These are phyloP conservation scores for Eristalinus aeneus DNA, from an alignment of 2,888 invertebrate genomes.

Conservation along the genomic window DNA sequence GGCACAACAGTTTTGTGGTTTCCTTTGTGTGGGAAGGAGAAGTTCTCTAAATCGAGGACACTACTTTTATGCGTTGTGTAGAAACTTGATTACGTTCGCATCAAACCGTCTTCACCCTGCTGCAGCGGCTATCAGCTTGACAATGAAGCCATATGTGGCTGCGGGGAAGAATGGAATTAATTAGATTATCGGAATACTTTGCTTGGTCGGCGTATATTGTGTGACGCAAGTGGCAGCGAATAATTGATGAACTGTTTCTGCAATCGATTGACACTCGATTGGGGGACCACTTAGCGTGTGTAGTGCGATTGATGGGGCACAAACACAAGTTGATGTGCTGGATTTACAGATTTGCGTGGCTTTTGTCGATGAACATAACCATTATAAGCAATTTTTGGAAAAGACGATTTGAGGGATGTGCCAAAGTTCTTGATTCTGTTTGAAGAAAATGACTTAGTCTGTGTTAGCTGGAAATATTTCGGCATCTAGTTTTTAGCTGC, in stretches of 20 bases:
- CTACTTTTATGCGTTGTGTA: slow-evolving; percentile 5
- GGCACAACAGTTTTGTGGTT: slow-evolving; percentile 62
- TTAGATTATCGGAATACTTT: slow-evolving; percentile 66
- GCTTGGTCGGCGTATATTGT: slow-evolving; percentile 54
- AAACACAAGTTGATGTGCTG: no score
- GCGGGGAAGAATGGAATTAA: slow-evolving; percentile 48
- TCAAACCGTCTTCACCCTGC: slow-evolving; percentile 5
- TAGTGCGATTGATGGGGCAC: no score
- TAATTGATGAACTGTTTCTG: slow-evolving; percentile 58
- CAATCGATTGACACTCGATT: slow-evolving; percentile 49
- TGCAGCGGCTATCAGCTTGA: slow-evolving; percentile 43
- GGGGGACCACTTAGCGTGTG: slow-evolving; percentile 40
- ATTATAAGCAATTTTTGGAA: no score
- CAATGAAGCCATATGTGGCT: slow-evolving; percentile 57
- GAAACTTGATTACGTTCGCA: slow-evolving; percentile 30
- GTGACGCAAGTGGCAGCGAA: slow-evolving; percentile 56
- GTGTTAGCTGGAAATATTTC: no score
- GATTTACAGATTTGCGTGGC: no score
- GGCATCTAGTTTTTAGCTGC: no score
- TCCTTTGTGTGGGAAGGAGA: neutral
- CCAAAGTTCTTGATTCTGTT: no score
- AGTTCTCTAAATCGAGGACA: slow-evolving; percentile 14
- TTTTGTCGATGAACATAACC: no score
- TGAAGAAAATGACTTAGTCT: no score
- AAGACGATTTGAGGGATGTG: no score